Evolutionary conservation across 1,140 invertebrate species (phyloP).

Genomic region (Cepaea nemoralis): DNA sequence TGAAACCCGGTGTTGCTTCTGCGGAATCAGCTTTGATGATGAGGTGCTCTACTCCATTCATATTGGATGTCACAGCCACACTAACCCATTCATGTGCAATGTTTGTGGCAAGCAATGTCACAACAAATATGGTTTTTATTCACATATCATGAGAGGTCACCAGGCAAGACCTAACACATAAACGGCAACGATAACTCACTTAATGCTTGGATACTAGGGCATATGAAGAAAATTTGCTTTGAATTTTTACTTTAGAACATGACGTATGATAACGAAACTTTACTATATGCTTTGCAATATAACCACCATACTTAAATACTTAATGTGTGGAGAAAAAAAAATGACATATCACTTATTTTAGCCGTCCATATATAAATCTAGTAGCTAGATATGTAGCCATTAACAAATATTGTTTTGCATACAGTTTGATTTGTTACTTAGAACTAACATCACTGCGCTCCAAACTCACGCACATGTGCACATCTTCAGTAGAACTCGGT

Average conservation of each 20-base stretch:
- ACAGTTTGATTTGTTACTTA: no score
- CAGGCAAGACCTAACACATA: constrained; percentile 47
- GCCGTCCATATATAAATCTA: neutral
- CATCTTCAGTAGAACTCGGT: no score
- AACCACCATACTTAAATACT: neutral
- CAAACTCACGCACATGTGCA: no score
- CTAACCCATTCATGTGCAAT: constrained; percentile 70
- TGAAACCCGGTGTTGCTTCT: constrained; percentile 61
- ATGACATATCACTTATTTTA: neutral
- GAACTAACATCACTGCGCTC: no score
- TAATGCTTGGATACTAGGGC: neutral
- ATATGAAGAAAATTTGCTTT: neutral
- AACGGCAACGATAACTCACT: neutral
- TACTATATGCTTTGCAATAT: neutral
- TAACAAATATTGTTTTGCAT: no score
- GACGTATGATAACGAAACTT: neutral
- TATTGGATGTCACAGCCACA: constrained; percentile 70
- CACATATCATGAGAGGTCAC: constrained; percentile 70
- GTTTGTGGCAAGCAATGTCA: constrained; percentile 69
- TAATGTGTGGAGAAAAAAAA: neutral
- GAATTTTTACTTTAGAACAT: neutral
- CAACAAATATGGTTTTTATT: constrained; percentile 70
- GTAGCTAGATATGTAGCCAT: neutral
- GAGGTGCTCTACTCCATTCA: constrained; percentile 70
- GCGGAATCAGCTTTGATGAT: constrained; percentile 69